phyloP scores from a whole-genome alignment of 2,888 invertebrate genomes.

The Melanostoma mellinum region DNA sequence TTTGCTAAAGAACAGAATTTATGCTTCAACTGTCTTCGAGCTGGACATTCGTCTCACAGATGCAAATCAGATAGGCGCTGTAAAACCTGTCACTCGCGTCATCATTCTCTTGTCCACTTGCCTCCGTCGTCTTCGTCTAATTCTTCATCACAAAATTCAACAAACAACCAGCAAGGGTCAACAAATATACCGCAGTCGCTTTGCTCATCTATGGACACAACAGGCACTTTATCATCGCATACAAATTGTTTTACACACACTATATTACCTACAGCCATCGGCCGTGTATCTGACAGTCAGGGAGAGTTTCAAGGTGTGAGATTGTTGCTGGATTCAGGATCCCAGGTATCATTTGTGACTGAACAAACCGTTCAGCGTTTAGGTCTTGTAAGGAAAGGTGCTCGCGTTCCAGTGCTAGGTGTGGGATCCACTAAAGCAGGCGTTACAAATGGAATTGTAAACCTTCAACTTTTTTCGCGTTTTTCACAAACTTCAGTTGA shows the following conservation, averaged over 20 bases:
- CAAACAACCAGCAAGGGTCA: background rate
- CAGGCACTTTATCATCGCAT: conserved; percentile 5
- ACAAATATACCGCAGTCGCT: background rate
- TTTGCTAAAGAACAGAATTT: conserved; percentile 4
- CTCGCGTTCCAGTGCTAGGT: conserved; percentile 9
- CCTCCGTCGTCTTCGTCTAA: background rate
- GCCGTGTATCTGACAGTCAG: background rate
- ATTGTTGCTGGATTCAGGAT: conserved; percentile 18
- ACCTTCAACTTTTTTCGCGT: conserved; percentile 13
- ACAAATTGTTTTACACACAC: background rate
- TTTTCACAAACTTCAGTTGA: conserved; percentile 9
- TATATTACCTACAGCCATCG: conserved; percentile 26
- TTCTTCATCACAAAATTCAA: background rate
- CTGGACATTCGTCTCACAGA: conserved; percentile 7
- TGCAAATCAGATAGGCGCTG: conserved; percentile 9
- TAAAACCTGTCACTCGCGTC: conserved; percentile 6
- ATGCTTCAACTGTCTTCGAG: conserved; percentile 20
- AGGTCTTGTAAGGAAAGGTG: background rate
- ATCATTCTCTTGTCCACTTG: conserved; percentile 13
- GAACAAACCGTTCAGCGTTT: conserved; percentile 22
- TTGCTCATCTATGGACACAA: conserved; percentile 4
- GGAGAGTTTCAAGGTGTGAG: conserved; percentile 1
- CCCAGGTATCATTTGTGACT: conserved; percentile 4
- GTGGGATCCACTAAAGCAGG: conserved; percentile 20
- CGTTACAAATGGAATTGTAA: background rate